Evolutionary conservation across 1,140 invertebrate genomes (phyloP).

Genomic region (Lepidurus arcticus): DNA sequence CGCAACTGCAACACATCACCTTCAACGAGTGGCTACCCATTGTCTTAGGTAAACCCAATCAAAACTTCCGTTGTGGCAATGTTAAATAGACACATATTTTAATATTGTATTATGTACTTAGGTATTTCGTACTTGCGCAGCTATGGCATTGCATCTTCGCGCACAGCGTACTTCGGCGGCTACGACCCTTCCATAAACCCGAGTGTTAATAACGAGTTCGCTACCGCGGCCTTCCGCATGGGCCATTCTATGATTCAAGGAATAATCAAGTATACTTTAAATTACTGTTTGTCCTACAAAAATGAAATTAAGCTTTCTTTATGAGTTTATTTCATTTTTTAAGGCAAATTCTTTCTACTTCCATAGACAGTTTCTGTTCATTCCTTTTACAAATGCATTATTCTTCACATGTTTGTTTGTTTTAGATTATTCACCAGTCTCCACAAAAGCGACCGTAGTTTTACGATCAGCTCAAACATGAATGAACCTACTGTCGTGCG

Average conservation of each 20-base stretch:
- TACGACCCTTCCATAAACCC: slow-evolving; percentile 75
- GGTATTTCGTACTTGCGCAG: slow-evolving; percentile 60
- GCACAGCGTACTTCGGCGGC: slow-evolving; percentile 63
- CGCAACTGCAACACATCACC: slow-evolving; percentile 48
- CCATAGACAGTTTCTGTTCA: neutral
- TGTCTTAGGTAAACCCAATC: slow-evolving; percentile 25
- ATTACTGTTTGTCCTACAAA: neutral
- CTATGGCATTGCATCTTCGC: slow-evolving; percentile 61
- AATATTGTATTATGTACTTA: slow-evolving; percentile 39
- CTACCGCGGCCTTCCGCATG: slow-evolving; percentile 72
- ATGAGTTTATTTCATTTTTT: neutral
- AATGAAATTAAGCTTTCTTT: neutral
- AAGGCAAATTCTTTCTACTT: neutral
- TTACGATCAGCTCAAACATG: slow-evolving; percentile 20
- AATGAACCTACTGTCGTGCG: neutral
- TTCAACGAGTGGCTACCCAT: slow-evolving; percentile 44
- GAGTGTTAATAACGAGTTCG: slow-evolving; percentile 72
- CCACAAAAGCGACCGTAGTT: neutral
- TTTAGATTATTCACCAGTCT: slow-evolving; percentile 23
- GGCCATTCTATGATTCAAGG: slow-evolving; percentile 80
- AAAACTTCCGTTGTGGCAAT: neutral
- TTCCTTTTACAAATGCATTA: neutral
- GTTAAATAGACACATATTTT: neutral
- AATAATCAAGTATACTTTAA: slow-evolving; percentile 55
- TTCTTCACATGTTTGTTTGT: slow-evolving; percentile 15